Evolutionary conservation across 2,113 vertebrate species (phyloP).

Genomic region (Ceyx margarethae): DNA sequence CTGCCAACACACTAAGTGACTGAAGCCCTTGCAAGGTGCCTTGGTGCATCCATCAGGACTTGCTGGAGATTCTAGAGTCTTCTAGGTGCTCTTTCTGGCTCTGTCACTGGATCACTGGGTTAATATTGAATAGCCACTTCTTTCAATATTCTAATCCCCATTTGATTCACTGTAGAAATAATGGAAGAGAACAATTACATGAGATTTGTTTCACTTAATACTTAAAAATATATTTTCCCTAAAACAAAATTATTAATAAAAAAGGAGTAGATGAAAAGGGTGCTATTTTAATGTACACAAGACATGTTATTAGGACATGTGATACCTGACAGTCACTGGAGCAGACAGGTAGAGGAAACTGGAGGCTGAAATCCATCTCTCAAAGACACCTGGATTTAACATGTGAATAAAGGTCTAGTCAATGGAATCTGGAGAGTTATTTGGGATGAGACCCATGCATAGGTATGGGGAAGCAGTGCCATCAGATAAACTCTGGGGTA

Average conservation of each 20-base stretch:
- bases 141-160: neutral
- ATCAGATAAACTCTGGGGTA: neutral
- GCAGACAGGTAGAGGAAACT: neutral
- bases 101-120: neutral
- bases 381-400: neutral
- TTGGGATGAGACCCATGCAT: neutral
- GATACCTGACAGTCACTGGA: neutral
- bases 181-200: neutral
- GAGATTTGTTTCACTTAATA: neutral
- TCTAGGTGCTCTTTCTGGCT: neutral
- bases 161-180: neutral
- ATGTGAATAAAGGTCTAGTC: neutral
- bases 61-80: neutral
- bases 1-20: neutral
- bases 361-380: neutral
- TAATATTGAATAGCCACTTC: neutral
- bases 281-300: neutral
- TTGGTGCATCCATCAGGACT: neutral
- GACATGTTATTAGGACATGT: neutral
- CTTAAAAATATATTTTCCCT: neutral
- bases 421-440: neutral
- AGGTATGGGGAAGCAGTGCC: neutral
- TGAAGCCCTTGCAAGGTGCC: neutral
- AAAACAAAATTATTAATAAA: neutral
- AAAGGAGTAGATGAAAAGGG: neutral